Percentiles rank a stretch among this genome's conserved stretches.
Conservation (phyloP, 1,140 invertebrate species). For the Vollenhovia emeryi region DNA sequence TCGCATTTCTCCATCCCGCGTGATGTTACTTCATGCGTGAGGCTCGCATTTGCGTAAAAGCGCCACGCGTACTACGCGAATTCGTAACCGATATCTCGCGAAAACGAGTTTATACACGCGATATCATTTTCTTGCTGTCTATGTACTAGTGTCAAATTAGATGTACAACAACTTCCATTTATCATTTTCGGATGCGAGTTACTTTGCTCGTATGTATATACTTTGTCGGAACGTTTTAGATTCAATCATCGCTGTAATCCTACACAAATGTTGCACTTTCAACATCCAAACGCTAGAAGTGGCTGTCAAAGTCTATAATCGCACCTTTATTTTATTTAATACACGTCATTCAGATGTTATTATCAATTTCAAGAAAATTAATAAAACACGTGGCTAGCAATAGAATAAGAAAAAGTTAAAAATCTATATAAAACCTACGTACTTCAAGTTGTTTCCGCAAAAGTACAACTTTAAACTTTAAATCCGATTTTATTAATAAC, state of each 20-base stretch:
- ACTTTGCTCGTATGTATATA: not conserved
- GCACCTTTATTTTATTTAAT: not conserved
- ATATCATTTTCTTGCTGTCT: not conserved
- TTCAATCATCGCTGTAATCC: not conserved
- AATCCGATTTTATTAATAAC: slow-evolving; percentile 58
- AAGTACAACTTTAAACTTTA: slow-evolving; percentile 37
- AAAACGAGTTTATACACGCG: slow-evolving; percentile 15
- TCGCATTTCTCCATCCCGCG: slow-evolving; percentile 38
- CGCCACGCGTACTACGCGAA: not conserved
- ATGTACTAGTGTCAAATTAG: not conserved
- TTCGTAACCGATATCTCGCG: not conserved
- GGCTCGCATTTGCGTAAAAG: slow-evolving; percentile 6
- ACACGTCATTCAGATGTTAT: not conserved
- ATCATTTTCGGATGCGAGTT: not conserved
- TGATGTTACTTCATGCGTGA: slow-evolving; percentile 63
- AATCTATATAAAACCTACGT: not conserved
- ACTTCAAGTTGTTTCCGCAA: not conserved
- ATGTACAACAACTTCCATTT: not conserved
- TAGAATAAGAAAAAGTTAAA: not conserved
- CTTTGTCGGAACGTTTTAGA: slow-evolving; percentile 4
- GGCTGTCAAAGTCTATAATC: not conserved
- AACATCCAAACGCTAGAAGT: not conserved
- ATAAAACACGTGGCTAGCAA: not conserved
- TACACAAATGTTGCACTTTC: not conserved
- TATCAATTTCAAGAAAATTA: not conserved